Evolutionary conservation across 2,113 vertebrate species (phyloP), one percentile per base, ranked within the genome.

Genomic region (Ciconia stormi): DNA sequence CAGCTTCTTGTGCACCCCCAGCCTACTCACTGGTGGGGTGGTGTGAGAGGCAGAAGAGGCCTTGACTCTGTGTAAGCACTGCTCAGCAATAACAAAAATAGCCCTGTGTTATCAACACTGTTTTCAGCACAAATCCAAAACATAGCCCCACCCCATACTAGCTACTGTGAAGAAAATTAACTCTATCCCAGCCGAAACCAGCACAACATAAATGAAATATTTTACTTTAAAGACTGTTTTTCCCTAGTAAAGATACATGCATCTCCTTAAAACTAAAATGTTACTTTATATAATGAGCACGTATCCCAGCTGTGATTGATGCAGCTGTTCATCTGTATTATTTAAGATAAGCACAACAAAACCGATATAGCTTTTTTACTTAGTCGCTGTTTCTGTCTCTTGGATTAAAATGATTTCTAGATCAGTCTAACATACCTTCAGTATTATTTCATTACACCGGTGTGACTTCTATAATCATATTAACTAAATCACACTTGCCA

Each of bases 401-500:
- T 67, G 21, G 13, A 66, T 93, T 81, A 34, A 84, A 86, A 38
- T 74, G 15, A 63, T 77, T 95, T 94, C 82, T 95, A 53, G 56
- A 32, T 76, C 44, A 42, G n/a, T 94, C 42, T 94, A 52, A 56
- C 3, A 0, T 72, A 50, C 84, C 58, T 90, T 97, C 65, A 84
- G 97, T 91, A 90, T 91, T 95, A 74, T 97, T 98, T 94, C 83
- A 95, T 93, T 74, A 92, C 90, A 65, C 34, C 36, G 10, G 46
- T 83, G 81, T 96, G 95, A 96, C 87, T 97, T 83, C 53, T 87
- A 6, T 97, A 92, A 87, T 94, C 89, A 20, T 47, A 82, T 96
- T 96, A 97, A 95, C 81, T 94, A 94, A 96, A 94, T 97, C 90
- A 96, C 97, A 95, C 94, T 91, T 94, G 49, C 71, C 32, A 4